Evolutionary conservation across 2,113 vertebrate species (phyloP).

Genomic region (Nesoenas mayeri): DNA sequence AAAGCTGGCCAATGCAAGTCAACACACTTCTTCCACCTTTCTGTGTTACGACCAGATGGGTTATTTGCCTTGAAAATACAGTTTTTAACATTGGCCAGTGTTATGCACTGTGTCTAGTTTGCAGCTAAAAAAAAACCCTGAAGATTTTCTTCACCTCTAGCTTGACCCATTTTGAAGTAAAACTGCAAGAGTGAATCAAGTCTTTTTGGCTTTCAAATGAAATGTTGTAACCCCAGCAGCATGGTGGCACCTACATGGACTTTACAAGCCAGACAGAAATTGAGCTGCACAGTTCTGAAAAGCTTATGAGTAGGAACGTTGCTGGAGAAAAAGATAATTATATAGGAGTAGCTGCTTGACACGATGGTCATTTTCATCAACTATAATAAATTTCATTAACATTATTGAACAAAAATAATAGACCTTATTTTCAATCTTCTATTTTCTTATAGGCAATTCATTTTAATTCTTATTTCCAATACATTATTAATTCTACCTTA

Average conservation of each 20-base stretch:
- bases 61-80: background rate
- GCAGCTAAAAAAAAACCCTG: background rate
- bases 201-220: background rate
- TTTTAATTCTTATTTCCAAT: conserved; percentile 6
- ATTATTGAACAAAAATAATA: background rate
- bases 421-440: conserved; percentile 15
- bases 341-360: background rate
- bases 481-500: conserved; percentile 6
- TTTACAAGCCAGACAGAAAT: background rate
- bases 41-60: background rate
- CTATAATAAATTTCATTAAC: background rate
- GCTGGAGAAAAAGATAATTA: background rate
- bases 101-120: background rate
- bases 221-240: background rate
- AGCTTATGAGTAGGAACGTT: background rate
- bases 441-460: background rate
- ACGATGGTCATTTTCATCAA: background rate
- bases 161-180: background rate
- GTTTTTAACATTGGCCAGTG: background rate
- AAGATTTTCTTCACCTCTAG: background rate
- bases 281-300: background rate
- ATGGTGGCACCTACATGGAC: rapidly evolving
- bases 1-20: background rate
- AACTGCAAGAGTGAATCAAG: background rate
- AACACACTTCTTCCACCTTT: background rate